These are phyloP conservation scores for Hyphantria cunea DNA, from an alignment of 1,140 invertebrate genomes.

Conservation along the genomic window DNA sequence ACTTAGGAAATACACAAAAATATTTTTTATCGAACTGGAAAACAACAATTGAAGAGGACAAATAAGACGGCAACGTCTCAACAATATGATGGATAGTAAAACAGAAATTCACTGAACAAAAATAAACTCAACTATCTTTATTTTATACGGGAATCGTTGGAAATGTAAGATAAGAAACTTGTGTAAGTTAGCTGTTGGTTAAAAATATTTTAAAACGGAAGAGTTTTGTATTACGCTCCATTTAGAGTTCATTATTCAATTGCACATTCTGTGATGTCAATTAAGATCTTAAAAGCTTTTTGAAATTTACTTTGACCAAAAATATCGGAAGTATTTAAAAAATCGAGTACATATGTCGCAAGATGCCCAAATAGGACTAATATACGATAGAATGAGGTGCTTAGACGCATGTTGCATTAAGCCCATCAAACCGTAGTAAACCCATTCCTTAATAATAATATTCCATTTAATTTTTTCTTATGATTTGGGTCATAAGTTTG, in stretches of 20 bases:
- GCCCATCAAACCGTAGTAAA: no score
- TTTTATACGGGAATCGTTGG: conserved; percentile 43
- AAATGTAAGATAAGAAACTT: conserved; percentile 47
- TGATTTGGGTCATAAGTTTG: no score
- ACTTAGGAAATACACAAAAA: conserved; percentile 1
- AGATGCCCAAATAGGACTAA: no score
- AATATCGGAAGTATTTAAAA: no score
- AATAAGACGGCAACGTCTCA: conserved; percentile 44
- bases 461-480: no score
- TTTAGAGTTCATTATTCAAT: neutral
- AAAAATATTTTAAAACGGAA: conserved; percentile 44
- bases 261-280: neutral
- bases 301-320: no score
- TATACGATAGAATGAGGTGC: no score
- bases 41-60: conserved; percentile 50
- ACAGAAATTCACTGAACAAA: conserved; percentile 53
- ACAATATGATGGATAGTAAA: conserved; percentile 57
- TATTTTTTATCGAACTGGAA: conserved; percentile 14
- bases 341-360: no score
- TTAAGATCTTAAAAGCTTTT: no score
- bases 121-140: conserved; percentile 52
- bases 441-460: no score
- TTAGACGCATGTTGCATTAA: no score
- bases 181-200: conserved; percentile 45
- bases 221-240: neutral